Evolutionary conservation across 1,140 invertebrate genomes (phyloP).

Genomic region (Neuroterus valhalla): DNA sequence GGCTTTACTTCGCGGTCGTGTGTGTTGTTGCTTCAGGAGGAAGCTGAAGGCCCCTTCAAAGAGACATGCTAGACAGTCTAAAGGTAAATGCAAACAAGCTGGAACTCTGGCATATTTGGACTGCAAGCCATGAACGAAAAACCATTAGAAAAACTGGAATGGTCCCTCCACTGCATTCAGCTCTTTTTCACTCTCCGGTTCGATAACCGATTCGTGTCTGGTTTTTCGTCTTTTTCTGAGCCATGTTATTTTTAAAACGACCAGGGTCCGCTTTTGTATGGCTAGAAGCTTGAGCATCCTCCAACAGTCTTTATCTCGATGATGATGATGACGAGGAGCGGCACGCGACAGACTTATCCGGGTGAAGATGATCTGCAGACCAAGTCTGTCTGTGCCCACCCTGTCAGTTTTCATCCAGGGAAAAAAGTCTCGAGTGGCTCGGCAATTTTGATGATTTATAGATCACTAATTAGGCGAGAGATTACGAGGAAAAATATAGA

Average conservation of each 20-base stretch:
- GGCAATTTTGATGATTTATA: conserved; percentile 10
- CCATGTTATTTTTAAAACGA: conserved; percentile 52
- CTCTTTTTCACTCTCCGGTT: conserved; percentile 39
- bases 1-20: conserved; percentile 24
- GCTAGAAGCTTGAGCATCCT: neutral
- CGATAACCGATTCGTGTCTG: conserved; percentile 52
- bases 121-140: conserved; percentile 8
- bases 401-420: conserved; percentile 3
- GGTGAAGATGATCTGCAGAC: conserved; percentile 49
- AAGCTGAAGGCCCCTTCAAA: conserved; percentile 5
- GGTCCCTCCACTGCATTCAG: conserved; percentile 20
- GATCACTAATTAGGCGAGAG: neutral
- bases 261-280: conserved; percentile 2
- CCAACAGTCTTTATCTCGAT: conserved; percentile 44
- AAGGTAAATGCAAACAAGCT: conserved; percentile 41
- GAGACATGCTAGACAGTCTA: conserved; percentile 6
- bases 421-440: neutral
- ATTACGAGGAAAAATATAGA: neutral
- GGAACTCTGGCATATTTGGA: conserved; percentile 2
- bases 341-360: conserved; percentile 55
- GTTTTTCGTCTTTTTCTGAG: conserved; percentile 30
- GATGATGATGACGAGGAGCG: conserved; percentile 50
- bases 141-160: conserved; percentile 38
- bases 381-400: conserved; percentile 36
- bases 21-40: neutral